Evolutionary conservation across 2,113 vertebrate genomes (phyloP), one percentile per base, ranked within the genome.

Genomic region (Globicephala melas): DNA sequence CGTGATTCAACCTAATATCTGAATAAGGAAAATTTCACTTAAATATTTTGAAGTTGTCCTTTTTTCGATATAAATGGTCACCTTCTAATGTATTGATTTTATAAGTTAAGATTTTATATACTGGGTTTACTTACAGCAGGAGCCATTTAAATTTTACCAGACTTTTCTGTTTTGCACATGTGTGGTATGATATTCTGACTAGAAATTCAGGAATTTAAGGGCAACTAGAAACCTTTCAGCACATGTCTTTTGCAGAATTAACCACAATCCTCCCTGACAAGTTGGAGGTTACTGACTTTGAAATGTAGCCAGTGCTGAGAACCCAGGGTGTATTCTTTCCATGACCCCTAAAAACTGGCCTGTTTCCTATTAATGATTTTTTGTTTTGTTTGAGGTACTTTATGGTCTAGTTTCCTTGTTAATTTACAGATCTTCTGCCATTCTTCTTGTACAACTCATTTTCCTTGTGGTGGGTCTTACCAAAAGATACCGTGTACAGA

Each of bases 401-500:
- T 62, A 36, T 58, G 53, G 71, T 91, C 89, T 77, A 91, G 91
- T 96, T 97, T 97, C 92, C 60, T 96, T 91, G 94, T 96, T 73
- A 89, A 88, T 95, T 88, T 90, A 96, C 93, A 97, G 91, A 68
- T 96, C 95, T 94, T 93, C 91, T 83, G 73, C 94, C 94, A 67
- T 94, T 96, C 73, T 96, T 92, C 83, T 95, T 28, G 36, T 91
- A 77, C 89, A 86, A 62, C 44, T 82, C 91, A 33, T 82, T 96
- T 91, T 93, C 95, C 96, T 96, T 93, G 96, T 71, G 98, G 98
- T 97, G 55, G 98, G 98, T 98, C 96, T 96, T 77, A 86, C 94
- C 21, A 13, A 63, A 73, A 96, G 95, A 95, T 58, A 96, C 80
- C 3, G 6, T 15, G 65, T 58, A 55, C 73, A 85, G 94, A 89